Evolutionary conservation across 2,888 invertebrate genomes (phyloP).

Genomic region (Pycnomerus fuliginosus): DNA sequence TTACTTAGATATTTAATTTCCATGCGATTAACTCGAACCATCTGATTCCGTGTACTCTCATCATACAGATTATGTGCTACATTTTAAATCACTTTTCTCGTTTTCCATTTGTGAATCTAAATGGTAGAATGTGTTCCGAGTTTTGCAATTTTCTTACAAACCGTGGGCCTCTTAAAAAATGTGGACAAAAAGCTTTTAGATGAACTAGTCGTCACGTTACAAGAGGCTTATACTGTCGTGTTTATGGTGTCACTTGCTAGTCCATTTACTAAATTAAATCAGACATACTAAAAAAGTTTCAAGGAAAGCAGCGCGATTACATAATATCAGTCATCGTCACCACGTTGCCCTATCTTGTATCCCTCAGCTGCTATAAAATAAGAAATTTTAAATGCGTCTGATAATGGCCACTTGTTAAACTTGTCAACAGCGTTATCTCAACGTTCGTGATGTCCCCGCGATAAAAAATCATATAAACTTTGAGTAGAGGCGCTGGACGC

Average conservation of each 20-base stretch:
- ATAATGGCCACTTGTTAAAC: too few species aligned
- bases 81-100: conserved; percentile 25
- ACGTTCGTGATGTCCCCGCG: conserved; percentile 3
- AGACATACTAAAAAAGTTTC: conserved; percentile 42
- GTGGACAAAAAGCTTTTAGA: conserved; percentile 41
- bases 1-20: conserved; percentile 48
- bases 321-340: conserved; percentile 4
- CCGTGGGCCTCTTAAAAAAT: conserved; percentile 26
- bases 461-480: conserved; percentile 20
- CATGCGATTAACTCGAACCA: conserved; percentile 46
- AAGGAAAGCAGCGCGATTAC: conserved; percentile 20
- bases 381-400: too few species aligned
- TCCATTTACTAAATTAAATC: conserved; percentile 50
- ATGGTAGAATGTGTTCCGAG: conserved; percentile 14
- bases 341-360: too few species aligned
- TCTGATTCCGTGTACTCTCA: conserved; percentile 35
- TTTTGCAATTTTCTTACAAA: conserved; percentile 18
- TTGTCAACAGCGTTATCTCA: too few species aligned
- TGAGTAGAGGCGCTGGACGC: conserved; percentile 21
- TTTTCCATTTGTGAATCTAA: conserved; percentile 17
- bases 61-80: conserved; percentile 24
- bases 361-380: too few species aligned
- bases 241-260: conserved; percentile 46
- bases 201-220: conserved; percentile 46
- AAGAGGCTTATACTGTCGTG: conserved; percentile 26